These are phyloP conservation scores for Lycophotia porphyrea DNA, from an alignment of 2,888 invertebrate species.

Conservation along the genomic window DNA sequence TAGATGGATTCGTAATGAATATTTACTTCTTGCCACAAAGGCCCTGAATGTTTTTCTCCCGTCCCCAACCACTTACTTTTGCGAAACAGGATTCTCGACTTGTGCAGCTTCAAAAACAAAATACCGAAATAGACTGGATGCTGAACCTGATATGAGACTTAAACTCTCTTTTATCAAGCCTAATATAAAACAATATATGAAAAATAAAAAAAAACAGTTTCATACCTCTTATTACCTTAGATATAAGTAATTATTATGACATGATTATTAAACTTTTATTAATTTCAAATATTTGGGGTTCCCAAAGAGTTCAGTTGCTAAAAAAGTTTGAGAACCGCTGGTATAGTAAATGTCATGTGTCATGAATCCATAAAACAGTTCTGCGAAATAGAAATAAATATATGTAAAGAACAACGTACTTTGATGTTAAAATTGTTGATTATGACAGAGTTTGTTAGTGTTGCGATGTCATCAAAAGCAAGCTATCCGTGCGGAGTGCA, in stretches of 20 bases:
- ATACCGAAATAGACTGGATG: conserved; percentile 5
- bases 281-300: too few species aligned
- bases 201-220: too few species aligned
- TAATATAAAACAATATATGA: not conserved
- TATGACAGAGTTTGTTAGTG: not conserved
- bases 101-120: conserved; percentile 12
- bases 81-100: not conserved
- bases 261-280: too few species aligned
- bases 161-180: conserved; percentile 1
- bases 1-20: too few species aligned
- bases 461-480: conserved; percentile 2
- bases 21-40: too few species aligned
- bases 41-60: too few species aligned
- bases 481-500: not conserved
- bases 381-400: not conserved
- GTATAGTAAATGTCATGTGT: too few species aligned
- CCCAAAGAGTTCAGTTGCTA: too few species aligned
- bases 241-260: too few species aligned
- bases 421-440: not conserved
- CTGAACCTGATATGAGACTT: conserved; percentile 10
- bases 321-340: too few species aligned
- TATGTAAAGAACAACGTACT: not conserved
- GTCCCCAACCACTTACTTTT: too few species aligned
- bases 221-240: too few species aligned
- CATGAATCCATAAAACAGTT: not conserved